phyloP scores from a whole-genome alignment of 92 coral and sea anemone species.

The Porites cylindrica region DNA sequence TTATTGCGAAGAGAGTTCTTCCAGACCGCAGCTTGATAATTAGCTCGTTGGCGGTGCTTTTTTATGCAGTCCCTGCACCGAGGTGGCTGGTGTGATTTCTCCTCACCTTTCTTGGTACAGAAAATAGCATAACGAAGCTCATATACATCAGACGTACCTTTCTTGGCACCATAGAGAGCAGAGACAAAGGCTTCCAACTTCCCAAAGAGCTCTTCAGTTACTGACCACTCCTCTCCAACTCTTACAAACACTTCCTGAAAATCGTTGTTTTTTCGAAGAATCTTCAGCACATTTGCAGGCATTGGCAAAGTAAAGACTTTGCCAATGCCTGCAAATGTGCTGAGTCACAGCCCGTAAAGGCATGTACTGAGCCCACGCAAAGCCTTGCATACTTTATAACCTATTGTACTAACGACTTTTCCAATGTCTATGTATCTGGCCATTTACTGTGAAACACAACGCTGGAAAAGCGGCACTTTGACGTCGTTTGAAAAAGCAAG shows the following conservation, averaged over 20 bases:
- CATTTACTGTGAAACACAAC: too few relatives aligned
- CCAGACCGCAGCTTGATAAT: constrained; percentile 26
- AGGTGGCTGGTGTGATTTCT: constrained; percentile 37
- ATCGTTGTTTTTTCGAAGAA: constrained; percentile 9
- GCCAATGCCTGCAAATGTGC: constrained; percentile 45
- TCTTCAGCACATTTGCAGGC: neutral
- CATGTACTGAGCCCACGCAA: constrained; percentile 27
- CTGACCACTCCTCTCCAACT: constrained; percentile 23
- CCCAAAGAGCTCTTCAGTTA: constrained; percentile 21
- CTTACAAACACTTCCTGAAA: constrained; percentile 20
- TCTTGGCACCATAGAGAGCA: constrained; percentile 31
- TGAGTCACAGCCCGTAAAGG: constrained; percentile 31
- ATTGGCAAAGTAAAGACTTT: neutral
- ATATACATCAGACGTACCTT: neutral
- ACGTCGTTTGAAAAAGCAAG: neutral
- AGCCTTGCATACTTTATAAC: constrained; percentile 32
- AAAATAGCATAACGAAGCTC: neutral
- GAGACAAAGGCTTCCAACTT: constrained; percentile 51
- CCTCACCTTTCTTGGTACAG: constrained; percentile 33
- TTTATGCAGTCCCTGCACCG: constrained; percentile 21
- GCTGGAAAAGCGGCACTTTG: neutral
- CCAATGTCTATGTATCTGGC: too few relatives aligned
- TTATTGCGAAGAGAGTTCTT: constrained; percentile 15
- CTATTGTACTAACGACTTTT: neutral
- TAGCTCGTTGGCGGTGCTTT: constrained; percentile 27